These are phyloP conservation scores for Leptura quadrifasciata DNA, from an alignment of 2,888 invertebrate genomes.

Conservation along the genomic window DNA sequence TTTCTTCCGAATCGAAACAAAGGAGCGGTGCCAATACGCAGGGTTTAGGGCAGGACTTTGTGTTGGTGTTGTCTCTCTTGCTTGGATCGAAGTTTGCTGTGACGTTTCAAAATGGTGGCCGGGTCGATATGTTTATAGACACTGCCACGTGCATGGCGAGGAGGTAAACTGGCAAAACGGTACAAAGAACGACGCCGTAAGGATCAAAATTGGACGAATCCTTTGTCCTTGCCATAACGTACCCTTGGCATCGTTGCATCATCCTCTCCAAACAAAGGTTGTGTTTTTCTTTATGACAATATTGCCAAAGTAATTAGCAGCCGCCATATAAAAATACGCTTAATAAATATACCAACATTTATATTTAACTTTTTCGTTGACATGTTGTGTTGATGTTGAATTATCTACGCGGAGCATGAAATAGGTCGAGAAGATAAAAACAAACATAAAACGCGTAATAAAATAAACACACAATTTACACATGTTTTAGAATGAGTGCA, in stretches of 20 bases:
- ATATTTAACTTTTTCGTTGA: neutral
- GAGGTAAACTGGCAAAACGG: constrained; percentile 50
- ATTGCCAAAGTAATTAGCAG: neutral
- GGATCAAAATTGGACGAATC: constrained; percentile 68
- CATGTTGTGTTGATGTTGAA: constrained; percentile 4
- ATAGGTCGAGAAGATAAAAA: constrained; percentile 7
- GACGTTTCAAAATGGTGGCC: constrained; percentile 62
- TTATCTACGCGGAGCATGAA: constrained; percentile 3
- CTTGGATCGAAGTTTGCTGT: constrained; percentile 56
- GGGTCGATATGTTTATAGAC: constrained; percentile 69
- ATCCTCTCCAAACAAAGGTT: constrained; percentile 32
- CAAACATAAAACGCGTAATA: neutral
- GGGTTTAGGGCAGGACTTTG: constrained; percentile 61
- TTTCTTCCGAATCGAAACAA: constrained; percentile 53
- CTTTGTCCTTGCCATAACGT: constrained; percentile 67
- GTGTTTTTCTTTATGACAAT: neutral
- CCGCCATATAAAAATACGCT: neutral
- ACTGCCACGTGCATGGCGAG: constrained; percentile 56
- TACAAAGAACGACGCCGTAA: constrained; percentile 64
- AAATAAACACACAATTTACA: neutral
- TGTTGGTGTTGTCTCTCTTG: constrained; percentile 64
- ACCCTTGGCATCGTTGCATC: constrained; percentile 38
- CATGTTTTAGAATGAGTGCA: neutral
- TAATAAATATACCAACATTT: neutral
- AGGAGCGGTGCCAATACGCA: constrained; percentile 55